Base-by-base conservation (phyloP, 2,797 vertebrate species). In the Cryptoprocta ferox region DNA sequence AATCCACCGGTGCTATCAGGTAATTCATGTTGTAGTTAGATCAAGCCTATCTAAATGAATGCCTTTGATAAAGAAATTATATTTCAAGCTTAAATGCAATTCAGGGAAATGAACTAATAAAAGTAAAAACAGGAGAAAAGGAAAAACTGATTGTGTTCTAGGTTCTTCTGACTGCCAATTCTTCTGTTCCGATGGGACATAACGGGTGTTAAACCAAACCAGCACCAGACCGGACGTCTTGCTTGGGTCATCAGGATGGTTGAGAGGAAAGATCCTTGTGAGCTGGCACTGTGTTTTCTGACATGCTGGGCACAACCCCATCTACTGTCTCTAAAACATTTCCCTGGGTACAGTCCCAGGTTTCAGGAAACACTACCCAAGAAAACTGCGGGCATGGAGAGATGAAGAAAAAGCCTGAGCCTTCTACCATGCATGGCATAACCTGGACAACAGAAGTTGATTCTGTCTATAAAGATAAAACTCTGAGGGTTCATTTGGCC, bases 231-330 rank as follows among this genome's bases (percentile, higher is more conserved):
- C 3, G 24, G 53, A 1, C 0, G 0, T 11, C 65, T 35, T 5
- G n/a, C 9, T 6, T 8, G 37, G 6, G 18, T 13, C 10, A 10
- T 28, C 39, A 37, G 7, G 53, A 68, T 11, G 14, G 32, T 6
- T 2, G 37, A 13, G 35, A 15, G 59, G 42, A 59, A 18, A 19
- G 8, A 32, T 35, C 59, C 32, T 59, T 11, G 1, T 9, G 73
- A 30, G 11, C 8, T 0, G 13, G 14, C 6, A 0, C 65, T 39
- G 6, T 53, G 71, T 32, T 66, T 26, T 5, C 1, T 0, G 2
- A 1, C 13, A 6, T 30, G 0, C 21, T 4, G 3, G 2, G 3
- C 5, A 70, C 19, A n/a, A 21, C 45, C 61, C 19, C 8, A 30
- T 21, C 21, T 6, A 0, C 21, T 2, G 0, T 35, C 11, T 83